Percentiles rank a stretch among this genome's conserved stretches.
phyloP scores from a whole-genome alignment of 2,888 invertebrate species.

The Aleiodes testaceus region DNA sequence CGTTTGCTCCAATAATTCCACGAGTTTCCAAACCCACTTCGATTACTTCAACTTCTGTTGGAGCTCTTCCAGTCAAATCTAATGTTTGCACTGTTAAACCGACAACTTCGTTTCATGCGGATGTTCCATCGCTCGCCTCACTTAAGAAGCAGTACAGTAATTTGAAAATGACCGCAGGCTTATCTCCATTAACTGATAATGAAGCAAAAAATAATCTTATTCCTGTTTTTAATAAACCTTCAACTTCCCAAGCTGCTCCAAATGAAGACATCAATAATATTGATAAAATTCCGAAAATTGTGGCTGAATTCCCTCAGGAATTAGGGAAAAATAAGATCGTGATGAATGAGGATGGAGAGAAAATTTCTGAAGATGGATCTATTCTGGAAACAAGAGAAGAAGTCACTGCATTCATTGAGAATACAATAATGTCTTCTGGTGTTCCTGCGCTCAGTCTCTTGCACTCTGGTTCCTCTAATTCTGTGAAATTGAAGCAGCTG shows the following conservation, averaged over 20 bases:
- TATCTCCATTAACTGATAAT: not conserved
- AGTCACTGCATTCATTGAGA: not conserved
- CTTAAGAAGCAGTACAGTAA: not conserved
- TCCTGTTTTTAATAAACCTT: too few relatives aligned
- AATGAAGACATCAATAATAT: not conserved
- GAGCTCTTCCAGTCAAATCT: not conserved
- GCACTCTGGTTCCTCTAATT: not conserved
- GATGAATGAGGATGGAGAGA: too few relatives aligned
- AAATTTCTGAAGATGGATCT: too few relatives aligned
- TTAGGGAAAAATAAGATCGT: not conserved
- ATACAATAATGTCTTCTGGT: not conserved
- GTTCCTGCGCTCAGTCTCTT: not conserved
- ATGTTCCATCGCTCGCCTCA: not conserved
- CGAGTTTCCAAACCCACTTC: not conserved
- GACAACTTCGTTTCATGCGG: not conserved
- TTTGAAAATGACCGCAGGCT: not conserved
- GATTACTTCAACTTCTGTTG: not conserved
- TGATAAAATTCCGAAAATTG: not conserved
- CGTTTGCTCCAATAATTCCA: not conserved
- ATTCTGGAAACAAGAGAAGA: too few relatives aligned
- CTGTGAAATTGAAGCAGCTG: conserved; percentile 42
- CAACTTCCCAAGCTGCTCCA: too few relatives aligned
- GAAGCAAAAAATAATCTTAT: not conserved
- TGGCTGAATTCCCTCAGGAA: not conserved
- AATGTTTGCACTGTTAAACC: not conserved